Percentiles rank a stretch among this genome's conserved stretches.
phyloP scores from a whole-genome alignment of 53 echinoderm and acorn worm species.

The Arbacia lixula region DNA sequence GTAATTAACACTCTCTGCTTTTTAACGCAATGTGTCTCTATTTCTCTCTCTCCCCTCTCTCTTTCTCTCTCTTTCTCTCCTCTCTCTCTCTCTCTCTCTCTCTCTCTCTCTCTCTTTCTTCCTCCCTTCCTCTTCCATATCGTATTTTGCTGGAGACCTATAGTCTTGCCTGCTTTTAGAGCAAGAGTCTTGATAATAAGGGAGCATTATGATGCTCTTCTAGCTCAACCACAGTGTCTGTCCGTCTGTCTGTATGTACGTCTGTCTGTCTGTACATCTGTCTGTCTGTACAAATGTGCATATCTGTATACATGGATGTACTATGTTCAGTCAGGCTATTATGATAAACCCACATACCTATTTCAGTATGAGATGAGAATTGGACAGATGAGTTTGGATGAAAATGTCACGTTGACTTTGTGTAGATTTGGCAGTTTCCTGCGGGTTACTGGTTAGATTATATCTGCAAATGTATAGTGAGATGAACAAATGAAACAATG shows the following conservation, averaged over 20 bases:
- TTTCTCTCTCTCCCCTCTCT: not conserved
- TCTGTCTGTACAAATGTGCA: not conserved
- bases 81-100: not conserved
- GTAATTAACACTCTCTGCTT: not conserved
- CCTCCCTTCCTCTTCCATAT: not conserved
- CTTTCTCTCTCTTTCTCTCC: not conserved
- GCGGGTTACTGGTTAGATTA: no score
- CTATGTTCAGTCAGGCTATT: no score
- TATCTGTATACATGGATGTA: not conserved
- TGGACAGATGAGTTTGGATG: no score
- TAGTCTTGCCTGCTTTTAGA: slow-evolving; percentile 50
- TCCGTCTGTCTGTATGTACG: slow-evolving; percentile 20
- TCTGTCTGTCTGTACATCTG: not conserved
- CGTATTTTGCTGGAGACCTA: slow-evolving; percentile 42
- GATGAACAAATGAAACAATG: no score
- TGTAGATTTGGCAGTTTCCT: no score
- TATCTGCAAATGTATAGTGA: no score
- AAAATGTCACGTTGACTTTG: no score
- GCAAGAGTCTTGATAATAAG: not conserved
- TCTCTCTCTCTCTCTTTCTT: not conserved
- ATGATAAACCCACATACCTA: no score
- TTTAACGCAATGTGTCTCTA: not conserved
- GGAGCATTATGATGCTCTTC: not conserved
- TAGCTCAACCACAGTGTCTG: not conserved
- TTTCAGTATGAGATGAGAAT: no score